phyloP scores from a whole-genome alignment of 2,888 invertebrate genomes.

The Metellina segmentata region DNA sequence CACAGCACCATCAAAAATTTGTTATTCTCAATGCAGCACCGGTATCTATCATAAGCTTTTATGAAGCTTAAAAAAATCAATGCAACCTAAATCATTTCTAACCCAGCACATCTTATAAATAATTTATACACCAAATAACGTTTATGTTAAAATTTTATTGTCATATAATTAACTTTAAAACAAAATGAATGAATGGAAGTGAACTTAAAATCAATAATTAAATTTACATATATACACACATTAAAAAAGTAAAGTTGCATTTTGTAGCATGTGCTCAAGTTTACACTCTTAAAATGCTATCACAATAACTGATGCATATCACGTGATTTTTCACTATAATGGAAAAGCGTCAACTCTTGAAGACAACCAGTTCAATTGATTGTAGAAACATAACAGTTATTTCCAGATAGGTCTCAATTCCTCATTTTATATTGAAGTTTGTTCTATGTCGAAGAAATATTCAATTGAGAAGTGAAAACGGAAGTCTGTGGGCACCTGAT shows the following conservation, averaged over 20 bases:
- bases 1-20: too few relatives aligned
- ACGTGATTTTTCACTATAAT: not conserved
- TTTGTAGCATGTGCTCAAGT: slow-evolving; percentile 23
- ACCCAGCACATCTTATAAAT: too few relatives aligned
- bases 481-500: slow-evolving; percentile 26
- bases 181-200: slow-evolving; percentile 36
- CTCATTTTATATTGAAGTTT: slow-evolving; percentile 12
- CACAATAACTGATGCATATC: slow-evolving; percentile 38
- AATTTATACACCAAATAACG: not conserved
- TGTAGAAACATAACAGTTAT: slow-evolving; percentile 20
- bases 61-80: too few relatives aligned
- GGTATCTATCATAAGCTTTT: too few relatives aligned
- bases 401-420: slow-evolving; percentile 11
- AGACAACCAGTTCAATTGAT: not conserved
- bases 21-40: too few relatives aligned
- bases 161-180: slow-evolving; percentile 27
- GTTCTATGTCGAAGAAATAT: slow-evolving; percentile 30
- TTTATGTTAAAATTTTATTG: slow-evolving; percentile 28
- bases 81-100: too few relatives aligned
- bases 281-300: slow-evolving; percentile 45
- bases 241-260: slow-evolving; percentile 43
- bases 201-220: slow-evolving; percentile 22
- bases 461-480: not conserved
- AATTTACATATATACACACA: slow-evolving; percentile 45
- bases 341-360: not conserved